These are phyloP conservation scores for Lamprologus lemairii DNA, from an alignment of 2,113 vertebrate genomes.

Conservation along the genomic window DNA sequence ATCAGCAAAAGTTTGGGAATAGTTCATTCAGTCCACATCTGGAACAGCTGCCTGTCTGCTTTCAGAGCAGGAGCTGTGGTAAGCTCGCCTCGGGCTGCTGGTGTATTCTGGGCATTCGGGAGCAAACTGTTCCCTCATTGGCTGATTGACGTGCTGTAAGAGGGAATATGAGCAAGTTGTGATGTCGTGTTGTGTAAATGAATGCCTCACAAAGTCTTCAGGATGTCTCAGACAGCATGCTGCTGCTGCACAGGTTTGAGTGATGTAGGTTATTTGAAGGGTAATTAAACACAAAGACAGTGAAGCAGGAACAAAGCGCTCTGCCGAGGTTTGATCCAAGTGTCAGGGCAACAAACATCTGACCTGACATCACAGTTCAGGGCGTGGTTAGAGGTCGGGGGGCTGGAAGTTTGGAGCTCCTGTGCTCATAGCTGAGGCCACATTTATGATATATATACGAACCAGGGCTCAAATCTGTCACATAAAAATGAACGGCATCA, in stretches of 20 bases:
- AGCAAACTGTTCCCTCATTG: not conserved
- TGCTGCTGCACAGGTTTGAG: not conserved
- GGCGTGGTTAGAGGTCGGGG: not conserved
- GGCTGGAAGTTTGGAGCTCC: not conserved
- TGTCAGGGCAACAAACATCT: not conserved
- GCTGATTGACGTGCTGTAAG: not conserved
- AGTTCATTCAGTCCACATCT: not conserved
- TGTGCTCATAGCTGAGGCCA: not conserved
- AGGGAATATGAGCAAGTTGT: not conserved
- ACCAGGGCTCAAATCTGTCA: not conserved
- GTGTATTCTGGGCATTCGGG: not conserved
- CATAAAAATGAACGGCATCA: not conserved
- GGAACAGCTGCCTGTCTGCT: not conserved
- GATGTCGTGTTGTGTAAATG: not conserved
- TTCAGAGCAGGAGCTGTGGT: not conserved
- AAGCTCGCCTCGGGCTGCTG: not conserved
- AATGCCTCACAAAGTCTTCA: not conserved
- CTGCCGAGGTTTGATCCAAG: not conserved
- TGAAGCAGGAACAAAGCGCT: not conserved
- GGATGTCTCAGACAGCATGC: not conserved
- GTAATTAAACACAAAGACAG: not conserved
- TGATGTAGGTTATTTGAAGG: not conserved
- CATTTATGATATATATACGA: not conserved
- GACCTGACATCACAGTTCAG: not conserved
- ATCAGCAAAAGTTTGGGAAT: not conserved